Evolutionary conservation across 1,140 invertebrate genomes (phyloP).

Genomic region (Parasteatoda tepidariorum): DNA sequence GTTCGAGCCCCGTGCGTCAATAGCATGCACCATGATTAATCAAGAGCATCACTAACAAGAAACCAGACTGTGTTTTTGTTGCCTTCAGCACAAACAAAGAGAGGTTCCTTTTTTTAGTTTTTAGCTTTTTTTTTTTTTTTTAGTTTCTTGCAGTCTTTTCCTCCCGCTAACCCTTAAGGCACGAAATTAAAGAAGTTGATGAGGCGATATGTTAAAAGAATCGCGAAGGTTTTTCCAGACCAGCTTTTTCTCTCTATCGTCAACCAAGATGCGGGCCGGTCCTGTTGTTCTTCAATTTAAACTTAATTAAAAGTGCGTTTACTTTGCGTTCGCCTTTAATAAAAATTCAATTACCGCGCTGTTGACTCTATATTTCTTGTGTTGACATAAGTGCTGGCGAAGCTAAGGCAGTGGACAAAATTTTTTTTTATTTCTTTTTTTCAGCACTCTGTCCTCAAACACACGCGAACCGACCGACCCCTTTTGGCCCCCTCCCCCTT

Average conservation of each 20-base stretch:
- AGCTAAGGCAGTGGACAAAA: slow-evolving; percentile 56
- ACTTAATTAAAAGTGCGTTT: slow-evolving; percentile 61
- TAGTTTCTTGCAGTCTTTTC: slow-evolving; percentile 23
- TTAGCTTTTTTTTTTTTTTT: slow-evolving; percentile 39
- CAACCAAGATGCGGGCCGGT: slow-evolving; percentile 50
- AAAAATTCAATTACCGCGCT: slow-evolving; percentile 60
- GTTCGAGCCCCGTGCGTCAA: slow-evolving; percentile 50
- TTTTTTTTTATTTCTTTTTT: slow-evolving; percentile 50
- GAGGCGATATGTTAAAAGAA: slow-evolving; percentile 61
- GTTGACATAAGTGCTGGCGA: slow-evolving; percentile 56
- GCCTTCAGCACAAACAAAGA: slow-evolving; percentile 60
- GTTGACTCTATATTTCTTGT: slow-evolving; percentile 61
- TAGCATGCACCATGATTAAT: slow-evolving; percentile 60
- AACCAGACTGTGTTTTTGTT: slow-evolving; percentile 57
- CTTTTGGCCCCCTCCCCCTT: not conserved
- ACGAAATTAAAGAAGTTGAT: slow-evolving; percentile 61
- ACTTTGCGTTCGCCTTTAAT: slow-evolving; percentile 61
- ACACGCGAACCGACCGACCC: slow-evolving; percentile 50
- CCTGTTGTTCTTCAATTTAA: slow-evolving; percentile 61
- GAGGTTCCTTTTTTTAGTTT: slow-evolving; percentile 18
- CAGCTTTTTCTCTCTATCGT: slow-evolving; percentile 39
- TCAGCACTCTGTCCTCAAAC: slow-evolving; percentile 56
- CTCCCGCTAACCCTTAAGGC: slow-evolving; percentile 56
- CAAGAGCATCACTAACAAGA: slow-evolving; percentile 60
- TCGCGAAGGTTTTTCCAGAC: slow-evolving; percentile 51